Conservation (phyloP, 2,113 vertebrate species). For the Microcebus murinus region DNA sequence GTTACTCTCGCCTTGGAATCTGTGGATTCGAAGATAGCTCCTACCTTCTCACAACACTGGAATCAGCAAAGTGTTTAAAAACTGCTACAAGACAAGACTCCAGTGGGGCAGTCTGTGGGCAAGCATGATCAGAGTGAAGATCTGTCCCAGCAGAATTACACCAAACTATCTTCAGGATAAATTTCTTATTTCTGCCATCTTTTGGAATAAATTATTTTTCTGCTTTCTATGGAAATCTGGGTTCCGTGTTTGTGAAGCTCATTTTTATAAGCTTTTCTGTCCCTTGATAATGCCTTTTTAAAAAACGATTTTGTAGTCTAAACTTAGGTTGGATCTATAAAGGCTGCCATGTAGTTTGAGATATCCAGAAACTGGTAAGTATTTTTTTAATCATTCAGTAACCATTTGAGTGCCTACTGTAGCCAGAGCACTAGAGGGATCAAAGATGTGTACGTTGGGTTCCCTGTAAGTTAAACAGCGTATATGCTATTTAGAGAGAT, state of each 20-base stretch:
- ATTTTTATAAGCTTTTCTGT: conserved; percentile 51
- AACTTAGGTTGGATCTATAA: conserved; percentile 30
- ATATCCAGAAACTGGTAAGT: conserved; percentile 46
- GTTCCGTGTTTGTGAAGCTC: conserved; percentile 58
- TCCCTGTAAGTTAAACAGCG: neutral
- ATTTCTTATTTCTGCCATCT: conserved; percentile 76
- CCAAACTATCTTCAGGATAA: conserved; percentile 72
- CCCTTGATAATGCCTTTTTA: conserved; percentile 34
- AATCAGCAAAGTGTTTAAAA: neutral
- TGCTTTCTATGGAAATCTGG: conserved; percentile 76
- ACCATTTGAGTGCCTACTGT: neutral
- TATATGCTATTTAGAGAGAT: neutral
- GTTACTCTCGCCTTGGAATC: neutral
- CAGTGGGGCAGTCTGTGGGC: neutral
- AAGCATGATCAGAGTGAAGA: conserved; percentile 29
- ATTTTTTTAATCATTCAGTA: neutral
- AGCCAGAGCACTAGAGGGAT: neutral
- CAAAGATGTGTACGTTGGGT: neutral
- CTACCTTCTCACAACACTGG: neutral
- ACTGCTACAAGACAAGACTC: neutral
- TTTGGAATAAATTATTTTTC: conserved; percentile 85
- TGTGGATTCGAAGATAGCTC: conserved; percentile 14
- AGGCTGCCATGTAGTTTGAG: neutral
- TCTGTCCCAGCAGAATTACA: conserved; percentile 35
- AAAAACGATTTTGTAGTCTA: neutral